These are phyloP conservation scores for Urocolius indicus DNA, from an alignment of 2,113 vertebrate genomes.

Conservation along the genomic window DNA sequence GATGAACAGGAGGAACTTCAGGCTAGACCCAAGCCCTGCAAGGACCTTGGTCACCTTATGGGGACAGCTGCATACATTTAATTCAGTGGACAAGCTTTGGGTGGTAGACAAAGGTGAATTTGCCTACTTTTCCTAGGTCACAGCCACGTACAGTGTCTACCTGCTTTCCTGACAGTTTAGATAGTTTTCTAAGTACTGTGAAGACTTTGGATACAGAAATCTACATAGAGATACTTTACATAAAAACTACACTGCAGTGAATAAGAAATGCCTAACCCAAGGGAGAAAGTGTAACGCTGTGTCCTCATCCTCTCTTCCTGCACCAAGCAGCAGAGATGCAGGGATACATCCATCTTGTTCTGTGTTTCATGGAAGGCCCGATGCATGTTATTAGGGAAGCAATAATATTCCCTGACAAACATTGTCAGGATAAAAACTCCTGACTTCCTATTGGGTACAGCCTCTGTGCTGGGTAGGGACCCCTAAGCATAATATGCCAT, in stretches of 20 bases:
- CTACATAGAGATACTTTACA: background rate
- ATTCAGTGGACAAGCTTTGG: background rate
- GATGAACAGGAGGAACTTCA: background rate
- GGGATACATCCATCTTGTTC: too few relatives aligned
- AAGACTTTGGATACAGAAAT: background rate
- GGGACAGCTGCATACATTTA: background rate
- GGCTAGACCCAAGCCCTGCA: background rate
- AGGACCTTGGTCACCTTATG: background rate
- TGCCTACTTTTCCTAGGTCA: background rate
- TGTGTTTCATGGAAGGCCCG: background rate
- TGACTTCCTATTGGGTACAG: background rate
- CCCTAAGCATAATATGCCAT: background rate
- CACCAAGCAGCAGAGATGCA: background rate
- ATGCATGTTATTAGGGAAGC: background rate
- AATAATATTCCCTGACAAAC: background rate
- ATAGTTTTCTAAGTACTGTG: background rate
- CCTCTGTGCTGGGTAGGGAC: background rate
- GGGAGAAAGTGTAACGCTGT: background rate
- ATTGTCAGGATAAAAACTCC: background rate
- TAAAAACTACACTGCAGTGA: background rate
- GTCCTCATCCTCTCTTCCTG: background rate
- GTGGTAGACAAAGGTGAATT: background rate
- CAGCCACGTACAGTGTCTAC: background rate
- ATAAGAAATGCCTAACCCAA: background rate
- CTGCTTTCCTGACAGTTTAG: background rate